A percentile compares a stretch with the other conserved stretches of the same genome.
Evolutionary conservation across 2,888 invertebrate genomes (phyloP).

Genomic region (Salpingus planirostris): DNA sequence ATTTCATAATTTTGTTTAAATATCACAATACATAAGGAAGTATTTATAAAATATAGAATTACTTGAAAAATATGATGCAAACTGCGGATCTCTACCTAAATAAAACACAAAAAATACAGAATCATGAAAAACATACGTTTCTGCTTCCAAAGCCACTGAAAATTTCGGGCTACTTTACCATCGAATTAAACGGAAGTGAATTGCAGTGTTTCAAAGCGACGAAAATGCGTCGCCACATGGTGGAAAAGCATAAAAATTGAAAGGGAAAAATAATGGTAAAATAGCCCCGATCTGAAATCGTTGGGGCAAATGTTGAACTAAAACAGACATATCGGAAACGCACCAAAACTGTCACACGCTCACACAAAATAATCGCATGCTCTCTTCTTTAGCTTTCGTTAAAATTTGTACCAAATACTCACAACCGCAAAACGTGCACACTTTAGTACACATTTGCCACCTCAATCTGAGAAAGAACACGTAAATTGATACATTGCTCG

Average conservation of each 20-base stretch:
- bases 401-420: slow-evolving; percentile 17
- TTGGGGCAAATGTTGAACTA: slow-evolving; percentile 38
- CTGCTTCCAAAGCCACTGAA: slow-evolving; percentile 31
- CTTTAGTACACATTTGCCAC: slow-evolving; percentile 34
- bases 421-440: slow-evolving; percentile 20
- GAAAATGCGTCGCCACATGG: slow-evolving; percentile 2
- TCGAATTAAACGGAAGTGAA: too few relatives aligned
- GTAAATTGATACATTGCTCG: too few relatives aligned
- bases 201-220: too few relatives aligned
- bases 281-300: slow-evolving; percentile 30
- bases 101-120: slow-evolving; percentile 35
- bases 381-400: slow-evolving; percentile 19
- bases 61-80: slow-evolving; percentile 13
- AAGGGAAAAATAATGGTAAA: slow-evolving; percentile 19
- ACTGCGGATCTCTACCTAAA: slow-evolving; percentile 32
- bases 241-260: slow-evolving; percentile 10
- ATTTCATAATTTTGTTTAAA: slow-evolving; percentile 16
- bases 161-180: slow-evolving; percentile 28
- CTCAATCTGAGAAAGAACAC: too few relatives aligned
- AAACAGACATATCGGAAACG: slow-evolving; percentile 20
- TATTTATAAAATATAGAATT: slow-evolving; percentile 6
- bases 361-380: slow-evolving; percentile 6
- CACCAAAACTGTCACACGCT: slow-evolving; percentile 1
- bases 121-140: slow-evolving; percentile 28
- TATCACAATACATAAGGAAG: slow-evolving; percentile 10